Base-by-base conservation (phyloP, 2,113 vertebrate genomes). In the Octodon degus region DNA sequence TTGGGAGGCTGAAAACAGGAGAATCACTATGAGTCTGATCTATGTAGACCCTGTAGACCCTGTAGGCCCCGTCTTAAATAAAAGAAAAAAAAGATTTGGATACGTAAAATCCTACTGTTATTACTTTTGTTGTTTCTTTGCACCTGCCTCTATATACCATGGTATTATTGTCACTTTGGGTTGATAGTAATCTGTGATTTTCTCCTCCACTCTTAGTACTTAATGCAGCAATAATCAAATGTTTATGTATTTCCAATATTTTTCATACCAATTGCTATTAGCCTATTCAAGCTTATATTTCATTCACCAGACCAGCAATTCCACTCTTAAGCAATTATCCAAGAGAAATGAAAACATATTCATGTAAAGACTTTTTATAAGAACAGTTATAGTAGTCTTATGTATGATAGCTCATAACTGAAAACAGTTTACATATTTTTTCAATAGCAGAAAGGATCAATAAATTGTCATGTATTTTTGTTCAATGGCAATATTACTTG, bases 71-170 rank as follows among this genome's bases (percentile, higher is more conserved):
- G 14, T 19, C 55, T 17, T 58, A 58, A 19, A 58, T 58, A 58
- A 3, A 58, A 12, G 14, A 55, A 55, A 55, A 53, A 60, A 86
- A 93, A 1, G 24, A 11, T 30, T 63, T 62, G 34, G 60, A 89
- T 74, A 87, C 63, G 68, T 72, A 93, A n/a, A 88, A n/a, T 55
- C 80, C 89, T 92, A 72, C 24, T 81, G 4, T 89, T 77, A 40
- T 60, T 81, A 63, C 95, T 63, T 95, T 92, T 37, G 91, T 86
- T 86, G 79, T 90, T 82, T 76, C 90, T 93, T 89, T 96, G 25
- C 32, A 0, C 12, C 25, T 70, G 34, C 32, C 40, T 85, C 25
- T 47, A 22, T 70, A 37, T 37, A 70, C 27, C 81, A 90, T 76
- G 40, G 79, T 74, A 91, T 96, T 95, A 93, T 84, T 95, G 62